phyloP scores from a whole-genome alignment of 1,140 invertebrate genomes.

The Physella acuta region DNA sequence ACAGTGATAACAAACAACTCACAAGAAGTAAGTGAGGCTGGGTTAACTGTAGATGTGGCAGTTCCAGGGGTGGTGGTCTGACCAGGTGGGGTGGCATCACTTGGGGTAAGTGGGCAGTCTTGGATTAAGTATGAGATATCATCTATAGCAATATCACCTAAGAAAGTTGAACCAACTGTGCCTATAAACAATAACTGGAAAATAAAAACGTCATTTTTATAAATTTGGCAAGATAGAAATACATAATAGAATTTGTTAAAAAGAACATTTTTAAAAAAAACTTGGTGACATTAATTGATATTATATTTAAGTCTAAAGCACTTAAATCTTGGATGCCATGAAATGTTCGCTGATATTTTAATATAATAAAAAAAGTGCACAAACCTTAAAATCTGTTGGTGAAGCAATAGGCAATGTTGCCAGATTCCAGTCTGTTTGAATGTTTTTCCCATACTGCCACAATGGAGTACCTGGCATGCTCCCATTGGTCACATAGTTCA shows the following conservation, averaged over 20 bases:
- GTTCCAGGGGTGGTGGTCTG: not conserved
- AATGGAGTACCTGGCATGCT: slow-evolving; percentile 4
- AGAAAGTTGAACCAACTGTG: slow-evolving; percentile 31
- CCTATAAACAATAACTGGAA: slow-evolving; percentile 42
- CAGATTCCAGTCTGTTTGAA: slow-evolving; percentile 2
- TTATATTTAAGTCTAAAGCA: no score
- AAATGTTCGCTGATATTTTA: no score
- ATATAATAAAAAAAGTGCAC: no score
- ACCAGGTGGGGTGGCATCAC: slow-evolving; percentile 1
- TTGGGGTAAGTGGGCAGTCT: not conserved
- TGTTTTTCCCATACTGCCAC: slow-evolving; percentile 7
- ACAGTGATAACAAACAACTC: not conserved
- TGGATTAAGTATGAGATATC: slow-evolving; percentile 40
- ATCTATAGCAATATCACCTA: slow-evolving; percentile 58
- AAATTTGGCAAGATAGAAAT: no score
- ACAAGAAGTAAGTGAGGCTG: slow-evolving; percentile 1
- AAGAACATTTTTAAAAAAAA: no score
- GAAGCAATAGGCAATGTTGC: slow-evolving; percentile 10
- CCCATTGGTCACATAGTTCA: slow-evolving; percentile 14
- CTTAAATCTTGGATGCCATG: no score
- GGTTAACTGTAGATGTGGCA: not conserved
- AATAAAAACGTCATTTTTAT: no score
- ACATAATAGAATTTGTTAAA: no score
- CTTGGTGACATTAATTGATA: no score
- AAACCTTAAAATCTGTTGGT: slow-evolving; percentile 11